Percentiles rank a stretch among this genome's conserved stretches.
These are phyloP conservation scores for Drosophila affinis DNA, from an alignment of 2,888 invertebrate species.

Conservation along the genomic window DNA sequence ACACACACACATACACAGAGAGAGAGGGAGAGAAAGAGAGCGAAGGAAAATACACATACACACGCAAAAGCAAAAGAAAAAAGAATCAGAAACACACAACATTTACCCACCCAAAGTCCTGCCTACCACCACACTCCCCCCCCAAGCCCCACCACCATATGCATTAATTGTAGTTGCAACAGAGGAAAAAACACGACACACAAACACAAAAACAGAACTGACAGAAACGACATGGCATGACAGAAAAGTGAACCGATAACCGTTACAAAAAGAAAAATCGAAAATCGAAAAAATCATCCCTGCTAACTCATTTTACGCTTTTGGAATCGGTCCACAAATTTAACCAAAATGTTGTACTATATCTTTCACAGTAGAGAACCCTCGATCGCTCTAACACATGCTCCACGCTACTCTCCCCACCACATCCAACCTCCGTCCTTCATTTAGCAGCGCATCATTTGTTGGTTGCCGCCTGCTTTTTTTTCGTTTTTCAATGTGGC, in stretches of 20 bases:
- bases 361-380: not conserved
- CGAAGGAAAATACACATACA: slow-evolving; percentile 12
- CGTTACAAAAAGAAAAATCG: too few species aligned
- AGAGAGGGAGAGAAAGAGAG: slow-evolving; percentile 13
- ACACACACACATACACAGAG: not conserved
- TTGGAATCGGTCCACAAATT: not conserved
- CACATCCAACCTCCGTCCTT: not conserved
- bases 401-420: not conserved
- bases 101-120: not conserved
- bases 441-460: not conserved
- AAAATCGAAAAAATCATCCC: not conserved
- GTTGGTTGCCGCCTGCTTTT: not conserved
- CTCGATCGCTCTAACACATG: not conserved
- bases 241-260: not conserved
- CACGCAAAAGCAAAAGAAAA: slow-evolving; percentile 14
- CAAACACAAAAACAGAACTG: slow-evolving; percentile 18
- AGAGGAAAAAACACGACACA: slow-evolving; percentile 38
- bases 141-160: slow-evolving; percentile 6
- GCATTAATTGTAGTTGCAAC: slow-evolving; percentile 62
- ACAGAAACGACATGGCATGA: not conserved
- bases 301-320: not conserved
- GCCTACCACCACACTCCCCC: slow-evolving; percentile 5
- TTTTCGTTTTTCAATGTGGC: not conserved
- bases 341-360: not conserved
- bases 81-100: not conserved